Base-by-base conservation (phyloP, 2,888 invertebrate genomes). In the Plemyria rubiginata region DNA sequence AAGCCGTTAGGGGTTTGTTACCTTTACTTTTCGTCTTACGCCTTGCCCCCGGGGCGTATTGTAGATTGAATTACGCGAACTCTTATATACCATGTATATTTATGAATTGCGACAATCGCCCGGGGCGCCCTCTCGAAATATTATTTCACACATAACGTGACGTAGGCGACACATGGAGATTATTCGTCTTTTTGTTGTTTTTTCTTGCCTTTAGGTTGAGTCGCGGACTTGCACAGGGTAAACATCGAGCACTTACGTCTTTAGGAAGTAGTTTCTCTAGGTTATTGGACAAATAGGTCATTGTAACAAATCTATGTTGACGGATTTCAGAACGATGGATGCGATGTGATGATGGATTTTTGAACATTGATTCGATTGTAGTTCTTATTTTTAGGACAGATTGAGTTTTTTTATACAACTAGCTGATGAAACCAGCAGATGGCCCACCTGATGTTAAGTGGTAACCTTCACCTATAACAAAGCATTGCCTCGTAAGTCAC, bases 111-210 rank as follows among this genome's bases (percentile, higher is more conserved):
- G 75, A 79, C 78, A 74, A 74, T 70, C 70, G 87, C 87, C 82
- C 59, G 62, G 65, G 82, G 87, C 85, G 74, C 78, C 79, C 77
- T 80, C 80, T 80, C 71, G 81, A 83, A 87, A 85, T 87, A 87
- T 86, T 86, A 86, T 86, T 87, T 85, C 79, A 80, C 82, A 86
- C 85, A 84, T 87, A 85, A 85, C 74, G 74, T 77, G 77, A 79
- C 76, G 77, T 48, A 43, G 40, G 55, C 59, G 43, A 78, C 76
- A 32, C 49, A 75, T 76, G 75, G 76, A 76, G 80, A 78, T 72
- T 74, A 74, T 76, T 79, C 71, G 60, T 53, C 70, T 73, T 74
- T 72, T 70, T 51, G 45, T 45, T 45, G 43, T 43, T 43, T 13
- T 11, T 11, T 38, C 16, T 45, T 45, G 11, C 41, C 46, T 52